Conservation (phyloP, 1,140 invertebrate species). For the Radopholus similis region DNA sequence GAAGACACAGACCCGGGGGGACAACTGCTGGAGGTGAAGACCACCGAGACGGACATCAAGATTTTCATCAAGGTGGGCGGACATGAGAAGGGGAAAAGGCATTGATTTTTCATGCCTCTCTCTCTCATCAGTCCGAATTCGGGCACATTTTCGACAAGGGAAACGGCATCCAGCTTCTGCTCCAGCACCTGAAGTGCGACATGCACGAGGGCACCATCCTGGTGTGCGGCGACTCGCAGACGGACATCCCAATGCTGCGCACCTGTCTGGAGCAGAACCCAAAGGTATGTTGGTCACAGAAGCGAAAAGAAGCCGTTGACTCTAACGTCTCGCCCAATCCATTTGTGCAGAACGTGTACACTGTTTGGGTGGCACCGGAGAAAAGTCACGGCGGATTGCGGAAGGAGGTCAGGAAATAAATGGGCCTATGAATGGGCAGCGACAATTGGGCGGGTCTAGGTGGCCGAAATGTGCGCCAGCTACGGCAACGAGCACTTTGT, state of each 20-base stretch:
- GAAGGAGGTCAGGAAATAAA: slow-evolving; percentile 23
- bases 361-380: slow-evolving; percentile 54
- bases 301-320: background rate
- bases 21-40: slow-evolving; percentile 34
- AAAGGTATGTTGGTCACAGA: slow-evolving; percentile 18
- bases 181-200: slow-evolving; percentile 53
- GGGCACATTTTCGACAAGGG: slow-evolving; percentile 59
- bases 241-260: slow-evolving; percentile 58
- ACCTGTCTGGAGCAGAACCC: slow-evolving; percentile 46
- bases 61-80: slow-evolving; percentile 48
- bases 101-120: slow-evolving; percentile 12
- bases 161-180: slow-evolving; percentile 50
- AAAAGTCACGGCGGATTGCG: slow-evolving; percentile 37
- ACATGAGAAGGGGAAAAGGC: slow-evolving; percentile 2
- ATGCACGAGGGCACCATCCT: slow-evolving; percentile 48
- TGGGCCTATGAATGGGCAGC: background rate
- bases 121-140: slow-evolving; percentile 35
- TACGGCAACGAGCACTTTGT: slow-evolving; percentile 48
- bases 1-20: slow-evolving; percentile 46
- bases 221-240: slow-evolving; percentile 57
- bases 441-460: slow-evolving; percentile 26
- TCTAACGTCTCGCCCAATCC: background rate
- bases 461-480: slow-evolving; percentile 40
- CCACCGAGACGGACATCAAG: slow-evolving; percentile 56
- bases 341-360: slow-evolving; percentile 43